Evolutionary conservation across 2,113 vertebrate genomes (phyloP).

Genomic region (Apaloderma vittatum): DNA sequence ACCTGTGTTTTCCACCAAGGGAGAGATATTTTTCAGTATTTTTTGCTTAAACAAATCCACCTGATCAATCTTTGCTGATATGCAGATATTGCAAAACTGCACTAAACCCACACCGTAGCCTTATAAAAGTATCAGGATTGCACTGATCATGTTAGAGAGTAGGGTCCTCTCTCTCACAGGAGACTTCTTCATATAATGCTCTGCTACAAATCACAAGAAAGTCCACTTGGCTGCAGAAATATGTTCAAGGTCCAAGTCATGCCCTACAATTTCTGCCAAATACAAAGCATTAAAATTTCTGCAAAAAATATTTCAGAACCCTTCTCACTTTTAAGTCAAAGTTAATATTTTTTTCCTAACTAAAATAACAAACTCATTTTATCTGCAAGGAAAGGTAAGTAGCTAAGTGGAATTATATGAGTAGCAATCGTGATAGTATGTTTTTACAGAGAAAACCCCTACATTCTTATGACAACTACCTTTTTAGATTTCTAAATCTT

Average conservation of each 20-base stretch:
- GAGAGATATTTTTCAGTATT: not conserved
- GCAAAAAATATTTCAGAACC: not conserved
- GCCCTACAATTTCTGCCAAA: not conserved
- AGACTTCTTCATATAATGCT: not conserved
- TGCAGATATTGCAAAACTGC: not conserved
- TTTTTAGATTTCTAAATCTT: conserved; percentile 3
- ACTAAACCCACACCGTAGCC: not conserved
- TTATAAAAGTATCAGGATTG: not conserved
- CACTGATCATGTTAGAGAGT: not conserved
- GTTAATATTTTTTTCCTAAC: not conserved
- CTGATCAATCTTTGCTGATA: not conserved
- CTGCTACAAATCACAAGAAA: not conserved
- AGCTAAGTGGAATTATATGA: not conserved
- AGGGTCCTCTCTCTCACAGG: not conserved
- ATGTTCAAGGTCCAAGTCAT: not conserved
- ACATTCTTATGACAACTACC: not conserved
- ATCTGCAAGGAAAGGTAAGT: not conserved
- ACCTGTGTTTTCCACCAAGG: not conserved
- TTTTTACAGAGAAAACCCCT: not conserved
- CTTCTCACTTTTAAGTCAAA: not conserved
- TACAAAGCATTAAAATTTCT: not conserved
- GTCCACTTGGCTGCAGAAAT: not conserved
- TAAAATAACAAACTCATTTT: not conserved
- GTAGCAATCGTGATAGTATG: not conserved
- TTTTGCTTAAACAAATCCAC: not conserved